Evolutionary conservation across 1,140 invertebrate species (phyloP), one percentile per base, ranked within the genome.

Genomic region (Acromyrmex echinatior): DNA sequence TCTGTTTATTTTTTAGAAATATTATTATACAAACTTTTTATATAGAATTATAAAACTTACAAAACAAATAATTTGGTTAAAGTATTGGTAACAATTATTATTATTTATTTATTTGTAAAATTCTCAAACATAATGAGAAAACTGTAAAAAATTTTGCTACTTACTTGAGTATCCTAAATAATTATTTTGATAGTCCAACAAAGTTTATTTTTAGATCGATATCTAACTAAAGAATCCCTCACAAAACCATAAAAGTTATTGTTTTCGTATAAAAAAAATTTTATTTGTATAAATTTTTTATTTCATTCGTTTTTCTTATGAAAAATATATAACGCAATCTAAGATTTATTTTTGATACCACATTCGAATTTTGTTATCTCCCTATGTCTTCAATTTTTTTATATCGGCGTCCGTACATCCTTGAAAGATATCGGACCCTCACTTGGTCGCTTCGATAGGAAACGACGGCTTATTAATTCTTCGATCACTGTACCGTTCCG

Each of bases 401-500:
- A 31, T 49, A 53, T 58, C 14, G 21, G 12, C 16, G 9, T 53
- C 16, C 28, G 28, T 53, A 60, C 18, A 2, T 35, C 5, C 31
- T 28, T 25, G 65, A 60, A 25, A 21, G 21, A 45, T 28, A 28
- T 58, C 28, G 3, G 49, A 2, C n/a, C 51, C 7, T 18, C 35
- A 31, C 39, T 63, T 73, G 7, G 56, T 45, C 53, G 60, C 31
- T 51, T 14, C 73, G n/a, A 16, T 18, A 28, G 28, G 58, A 45
- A 74, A 56, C 49, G 76, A n/a, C 28, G 70, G 60, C 31, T 86
- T 68, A 87, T 87, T 71, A 87, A 87, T 87, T 71, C 63, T 60
- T 74, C 78, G 68, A 74, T 74, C 45, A 65, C 6, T 60, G 51
- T 51, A 31, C 21, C 56, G 63, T 56, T 53, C 18, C 62, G 71